These are phyloP conservation scores for Remorina albescens DNA, from an alignment of 2,797 vertebrate genomes.

Conservation along the genomic window DNA sequence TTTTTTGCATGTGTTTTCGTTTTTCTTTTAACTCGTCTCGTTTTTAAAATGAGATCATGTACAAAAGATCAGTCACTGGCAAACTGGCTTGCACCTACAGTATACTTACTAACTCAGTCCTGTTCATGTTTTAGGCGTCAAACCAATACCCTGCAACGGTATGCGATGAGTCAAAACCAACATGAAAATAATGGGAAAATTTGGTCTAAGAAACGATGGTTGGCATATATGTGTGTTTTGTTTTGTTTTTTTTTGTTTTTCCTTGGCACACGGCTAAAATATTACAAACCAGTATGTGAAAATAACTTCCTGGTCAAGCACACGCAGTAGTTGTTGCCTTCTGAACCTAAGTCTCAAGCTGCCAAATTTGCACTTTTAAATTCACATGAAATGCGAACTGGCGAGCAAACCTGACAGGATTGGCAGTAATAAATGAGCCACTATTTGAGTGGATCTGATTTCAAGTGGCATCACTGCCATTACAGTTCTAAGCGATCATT, in stretches of 20 bases:
- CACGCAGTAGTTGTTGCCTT: constrained; percentile 19
- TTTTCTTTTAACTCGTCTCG: constrained; percentile 84
- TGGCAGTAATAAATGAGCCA: constrained; percentile 14
- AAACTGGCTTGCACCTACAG: constrained; percentile 64
- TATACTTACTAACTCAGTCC: constrained; percentile 37
- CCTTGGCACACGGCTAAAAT: constrained; percentile 42
- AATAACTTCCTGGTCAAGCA: constrained; percentile 42
- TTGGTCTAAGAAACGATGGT: background rate
- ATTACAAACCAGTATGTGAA: constrained; percentile 18
- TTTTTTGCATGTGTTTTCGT: constrained; percentile 95
- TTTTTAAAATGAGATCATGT: constrained; percentile 68
- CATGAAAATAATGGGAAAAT: background rate
- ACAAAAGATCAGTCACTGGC: constrained; percentile 46
- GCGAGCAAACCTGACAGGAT: constrained; percentile 19
- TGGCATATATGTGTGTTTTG: too few species aligned
- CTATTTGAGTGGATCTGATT: constrained; percentile 32
- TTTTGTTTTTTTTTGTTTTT: too few species aligned
- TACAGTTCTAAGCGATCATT: constrained; percentile 28
- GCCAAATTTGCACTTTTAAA: constrained; percentile 40
- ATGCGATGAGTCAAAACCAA: constrained; percentile 2
- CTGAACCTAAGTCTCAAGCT: constrained; percentile 3
- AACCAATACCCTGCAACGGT: constrained; percentile 36
- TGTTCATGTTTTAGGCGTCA: constrained; percentile 65
- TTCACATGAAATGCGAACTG: constrained; percentile 23
- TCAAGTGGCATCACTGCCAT: constrained; percentile 32